Base-by-base conservation (phyloP, 2,888 invertebrate species). In the Trichacis sp. region DNA sequence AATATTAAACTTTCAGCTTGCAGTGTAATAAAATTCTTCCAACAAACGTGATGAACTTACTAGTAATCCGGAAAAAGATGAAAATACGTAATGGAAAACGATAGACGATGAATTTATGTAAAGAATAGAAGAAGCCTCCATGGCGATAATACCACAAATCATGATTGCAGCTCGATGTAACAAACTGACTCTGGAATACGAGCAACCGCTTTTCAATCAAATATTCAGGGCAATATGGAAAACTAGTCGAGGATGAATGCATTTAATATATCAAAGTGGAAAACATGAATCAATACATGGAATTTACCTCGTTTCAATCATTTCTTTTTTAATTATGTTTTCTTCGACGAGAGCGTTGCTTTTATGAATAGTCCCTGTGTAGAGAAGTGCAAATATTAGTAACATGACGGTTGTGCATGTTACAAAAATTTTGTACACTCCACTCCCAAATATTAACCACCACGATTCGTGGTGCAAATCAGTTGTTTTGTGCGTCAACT, bases 361-460 rank as follows among this genome's bases (percentile, higher is more conserved):
- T 62, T 82, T 83, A 50, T 79, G 78, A 14, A 90, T 87, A 19
- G 92, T 90, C 73, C 90, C 90, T 72, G 89, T 85, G 68, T 91
- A 90, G 53, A 93, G 86, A 51, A 91, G 88, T 42, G 89, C 84
- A 77, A 92, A 92, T 47, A 93, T 87, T 30, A 89, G 80, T 36
- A 90, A 86, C 75, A 93, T 89, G 59, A 93, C 87, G 24, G 88
- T 87, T 70, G 91, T 89, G 58, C 92, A 92, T 50, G 88, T 89
- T 20, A 89, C 87, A 78, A 91, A 92, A 72, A 92, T 90, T 66
- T 88, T 87, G 75, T 90, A 90, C 53, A 91, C 87, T 14, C 88
- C 84, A 17, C 87, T 87, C 18, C 86, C 87, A 52, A 86, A 85
- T 64, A 89, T 86, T 67, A 91, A 82, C 90, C 91, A 91, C 91